Base-by-base conservation (phyloP, 2,113 vertebrate genomes). In the Cricetomys ansorgei region DNA sequence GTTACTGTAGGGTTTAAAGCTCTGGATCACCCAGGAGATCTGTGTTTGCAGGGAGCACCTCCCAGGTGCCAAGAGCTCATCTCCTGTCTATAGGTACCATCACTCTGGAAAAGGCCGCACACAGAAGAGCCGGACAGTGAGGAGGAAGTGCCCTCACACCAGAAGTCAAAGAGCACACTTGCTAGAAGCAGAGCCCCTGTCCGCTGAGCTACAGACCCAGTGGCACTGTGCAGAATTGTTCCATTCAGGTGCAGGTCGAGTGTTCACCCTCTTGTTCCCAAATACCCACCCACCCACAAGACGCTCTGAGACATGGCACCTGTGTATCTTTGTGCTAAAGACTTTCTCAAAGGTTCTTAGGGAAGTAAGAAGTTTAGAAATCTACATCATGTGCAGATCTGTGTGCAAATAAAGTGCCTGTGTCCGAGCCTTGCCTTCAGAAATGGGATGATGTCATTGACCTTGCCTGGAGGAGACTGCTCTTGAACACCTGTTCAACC, bases 171-270 rank as follows among this genome's bases (percentile, higher is more conserved):
- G 34, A 7, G 57, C 25, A 43, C 25, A 27, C 40, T 57, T 59
- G 55, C 55, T 40, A 59, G 10, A 83, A 43, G 53, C 19, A 59
- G 55, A 55, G 34, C 11, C 48, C 50, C 48, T n/a, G 45, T 45
- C 19, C 0, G 2, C 65, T 87, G 23, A 37, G 27, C 21, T 31
- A 15, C 29, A 43, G 27, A 9, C 59, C 12, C 0, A 0, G 21
- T 1, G 8, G 45, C 16, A 8, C 3, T 7, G 11, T 70, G 45
- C 37, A 27, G 43, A 29, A 48, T 59, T 67, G 10, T 4, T 11
- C 29, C 29, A 0, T 12, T 62, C 5, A 13, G 19, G 2, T 1
- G 45, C 31, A 67, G 11, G 43, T 48, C 59, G 43, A 37, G 45
- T 50, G 43, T n/a, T 25, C 27, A 37, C 19, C 19, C 11, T 37